These are phyloP conservation scores for Dryobotodes eremita DNA, from an alignment of 2,888 invertebrate species.

Conservation along the genomic window DNA sequence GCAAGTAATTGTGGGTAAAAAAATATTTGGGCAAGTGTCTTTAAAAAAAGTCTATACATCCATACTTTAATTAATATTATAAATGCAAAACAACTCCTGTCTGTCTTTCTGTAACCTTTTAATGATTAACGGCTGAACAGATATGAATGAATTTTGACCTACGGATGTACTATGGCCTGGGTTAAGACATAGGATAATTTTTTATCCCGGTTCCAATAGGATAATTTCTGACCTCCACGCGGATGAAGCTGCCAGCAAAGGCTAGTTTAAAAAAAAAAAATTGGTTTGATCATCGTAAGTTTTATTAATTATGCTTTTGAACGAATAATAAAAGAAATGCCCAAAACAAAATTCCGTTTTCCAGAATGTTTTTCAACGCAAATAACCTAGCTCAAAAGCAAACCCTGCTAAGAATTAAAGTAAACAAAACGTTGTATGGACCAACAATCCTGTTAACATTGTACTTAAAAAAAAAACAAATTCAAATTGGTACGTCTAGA, in stretches of 20 bases:
- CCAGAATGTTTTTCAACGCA: neutral
- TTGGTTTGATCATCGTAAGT: neutral
- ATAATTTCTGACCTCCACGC: too few species aligned
- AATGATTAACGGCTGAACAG: too few species aligned
- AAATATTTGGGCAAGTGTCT: neutral
- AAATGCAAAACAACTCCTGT: too few species aligned
- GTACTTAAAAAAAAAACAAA: conserved; percentile 25
- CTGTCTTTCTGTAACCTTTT: too few species aligned
- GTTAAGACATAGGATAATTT: too few species aligned
- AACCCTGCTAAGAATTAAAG: conserved; percentile 10
- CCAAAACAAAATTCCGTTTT: neutral
- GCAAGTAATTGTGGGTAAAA: neutral
- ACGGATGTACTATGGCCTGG: too few species aligned
- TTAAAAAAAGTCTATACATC: too few species aligned
- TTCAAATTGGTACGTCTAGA: conserved; percentile 53
- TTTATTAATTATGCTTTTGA: neutral
- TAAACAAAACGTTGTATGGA: conserved; percentile 8
- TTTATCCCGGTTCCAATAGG: too few species aligned
- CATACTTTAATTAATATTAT: too few species aligned
- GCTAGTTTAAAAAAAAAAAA: too few species aligned
- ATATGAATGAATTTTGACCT: too few species aligned
- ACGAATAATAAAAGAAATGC: neutral
- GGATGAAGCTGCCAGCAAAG: too few species aligned
- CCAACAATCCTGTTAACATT: conserved; percentile 5
- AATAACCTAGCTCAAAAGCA: neutral